Conservation (phyloP, 2,113 vertebrate genomes). For the Hypanus sabinus region DNA sequence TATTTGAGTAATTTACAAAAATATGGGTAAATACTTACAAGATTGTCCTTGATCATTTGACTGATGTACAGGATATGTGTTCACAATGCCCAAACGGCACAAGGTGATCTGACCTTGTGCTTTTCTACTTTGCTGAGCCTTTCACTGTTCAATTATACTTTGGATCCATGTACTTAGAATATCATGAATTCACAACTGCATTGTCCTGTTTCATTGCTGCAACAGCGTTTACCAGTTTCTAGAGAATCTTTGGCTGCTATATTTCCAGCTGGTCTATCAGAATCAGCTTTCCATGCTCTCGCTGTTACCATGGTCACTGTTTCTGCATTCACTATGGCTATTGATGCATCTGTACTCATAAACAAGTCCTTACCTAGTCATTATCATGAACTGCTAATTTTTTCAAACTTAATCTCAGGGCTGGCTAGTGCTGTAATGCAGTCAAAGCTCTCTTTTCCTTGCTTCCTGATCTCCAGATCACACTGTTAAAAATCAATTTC, state of each 20-base stretch:
- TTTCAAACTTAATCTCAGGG: not conserved
- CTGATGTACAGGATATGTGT: not conserved
- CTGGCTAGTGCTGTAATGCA: not conserved
- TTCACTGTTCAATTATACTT: not conserved
- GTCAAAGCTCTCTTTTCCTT: not conserved
- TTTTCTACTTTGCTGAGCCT: not conserved
- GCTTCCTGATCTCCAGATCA: not conserved
- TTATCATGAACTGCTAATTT: not conserved
- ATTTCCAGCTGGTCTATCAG: not conserved
- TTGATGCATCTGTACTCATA: not conserved
- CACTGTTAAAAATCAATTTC: not conserved
- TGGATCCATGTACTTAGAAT: not conserved
- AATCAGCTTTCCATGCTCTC: not conserved
- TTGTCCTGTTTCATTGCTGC: not conserved
- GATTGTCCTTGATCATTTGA: not conserved
- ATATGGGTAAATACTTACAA: not conserved
- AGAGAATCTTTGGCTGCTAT: not conserved
- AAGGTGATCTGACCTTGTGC: not conserved
- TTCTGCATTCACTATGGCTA: not conserved
- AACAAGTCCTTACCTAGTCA: not conserved
- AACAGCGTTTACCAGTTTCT: not conserved
- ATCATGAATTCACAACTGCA: not conserved
- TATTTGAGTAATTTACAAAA: not conserved
- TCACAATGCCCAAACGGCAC: not conserved
- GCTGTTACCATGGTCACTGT: not conserved